phyloP scores from a whole-genome alignment of 2,888 invertebrate genomes.

The Drosophila putrida region DNA sequence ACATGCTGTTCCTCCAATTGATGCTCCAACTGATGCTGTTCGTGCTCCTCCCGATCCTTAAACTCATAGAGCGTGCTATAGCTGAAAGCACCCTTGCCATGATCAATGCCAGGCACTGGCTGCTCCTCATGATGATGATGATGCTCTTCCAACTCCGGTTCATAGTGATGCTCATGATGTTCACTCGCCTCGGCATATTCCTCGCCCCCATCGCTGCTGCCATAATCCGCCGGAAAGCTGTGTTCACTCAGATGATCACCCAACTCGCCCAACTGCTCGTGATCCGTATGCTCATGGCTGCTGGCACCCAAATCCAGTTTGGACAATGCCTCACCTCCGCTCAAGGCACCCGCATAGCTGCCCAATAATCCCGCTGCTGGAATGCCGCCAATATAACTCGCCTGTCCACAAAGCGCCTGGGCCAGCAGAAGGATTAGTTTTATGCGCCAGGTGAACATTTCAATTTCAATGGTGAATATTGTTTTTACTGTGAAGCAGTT shows the following conservation, averaged over 20 bases:
- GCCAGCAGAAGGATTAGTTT: slow-evolving; percentile 55
- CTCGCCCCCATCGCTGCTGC: slow-evolving; percentile 59
- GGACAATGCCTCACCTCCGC: slow-evolving; percentile 66
- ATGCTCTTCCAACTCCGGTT: slow-evolving; percentile 40
- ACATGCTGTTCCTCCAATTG: slow-evolving; percentile 63
- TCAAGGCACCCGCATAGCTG: slow-evolving; percentile 67
- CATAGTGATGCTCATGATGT: slow-evolving; percentile 62
- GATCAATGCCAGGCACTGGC: slow-evolving; percentile 82
- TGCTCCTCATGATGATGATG: slow-evolving; percentile 60
- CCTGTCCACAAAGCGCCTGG: slow-evolving; percentile 42
- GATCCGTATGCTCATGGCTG: slow-evolving; percentile 40
- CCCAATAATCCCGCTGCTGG: slow-evolving; percentile 70
- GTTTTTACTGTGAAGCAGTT: neutral
- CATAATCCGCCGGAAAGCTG: slow-evolving; percentile 75
- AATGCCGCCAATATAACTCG: slow-evolving; percentile 53
- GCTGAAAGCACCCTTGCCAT: slow-evolving; percentile 84
- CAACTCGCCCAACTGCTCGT: slow-evolving; percentile 67
- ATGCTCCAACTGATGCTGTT: slow-evolving; percentile 61
- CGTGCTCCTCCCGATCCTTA: slow-evolving; percentile 74
- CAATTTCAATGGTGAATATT: slow-evolving; percentile 1
- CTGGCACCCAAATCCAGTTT: slow-evolving; percentile 53
- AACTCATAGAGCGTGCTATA: slow-evolving; percentile 83
- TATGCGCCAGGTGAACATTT: slow-evolving; percentile 55
- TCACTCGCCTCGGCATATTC: slow-evolving; percentile 74
- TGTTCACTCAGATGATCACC: slow-evolving; percentile 78